These are phyloP conservation scores for Apantesis nais DNA, from an alignment of 2,888 invertebrate genomes.

Conservation along the genomic window DNA sequence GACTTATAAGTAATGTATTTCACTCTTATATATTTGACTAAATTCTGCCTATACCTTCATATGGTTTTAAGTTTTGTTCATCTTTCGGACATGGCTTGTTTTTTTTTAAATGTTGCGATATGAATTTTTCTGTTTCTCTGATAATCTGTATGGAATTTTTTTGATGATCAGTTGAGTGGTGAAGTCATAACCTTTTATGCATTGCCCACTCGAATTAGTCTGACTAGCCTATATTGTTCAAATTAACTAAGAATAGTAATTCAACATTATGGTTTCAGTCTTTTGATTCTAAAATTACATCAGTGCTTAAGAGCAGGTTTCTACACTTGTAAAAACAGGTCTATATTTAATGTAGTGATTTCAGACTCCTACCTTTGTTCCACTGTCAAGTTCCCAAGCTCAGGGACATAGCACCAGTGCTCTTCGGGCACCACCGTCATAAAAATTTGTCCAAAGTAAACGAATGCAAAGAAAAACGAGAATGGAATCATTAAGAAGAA, in stretches of 20 bases:
- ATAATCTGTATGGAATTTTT: neutral
- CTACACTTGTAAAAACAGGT: neutral
- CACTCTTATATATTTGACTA: neutral
- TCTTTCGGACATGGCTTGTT: too few species aligned
- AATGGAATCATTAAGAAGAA: constrained; percentile 80
- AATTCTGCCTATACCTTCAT: neutral
- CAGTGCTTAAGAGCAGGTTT: neutral
- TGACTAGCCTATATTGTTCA: too few species aligned
- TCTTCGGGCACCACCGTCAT: constrained; percentile 76
- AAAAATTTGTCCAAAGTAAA: constrained; percentile 80
- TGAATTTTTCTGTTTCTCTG: neutral
- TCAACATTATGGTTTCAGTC: neutral
- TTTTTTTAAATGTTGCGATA: neutral
- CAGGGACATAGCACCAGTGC: constrained; percentile 73
- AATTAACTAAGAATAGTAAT: too few species aligned
- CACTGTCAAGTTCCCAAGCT: constrained; percentile 62
- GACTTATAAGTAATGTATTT: too few species aligned
- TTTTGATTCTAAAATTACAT: neutral
- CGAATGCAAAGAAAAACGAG: constrained; percentile 79
- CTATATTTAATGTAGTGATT: neutral
- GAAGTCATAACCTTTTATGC: neutral
- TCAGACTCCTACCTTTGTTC: constrained; percentile 61
- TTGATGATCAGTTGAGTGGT: neutral
- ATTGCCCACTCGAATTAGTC: neutral
- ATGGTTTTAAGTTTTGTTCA: neutral